Evolutionary conservation across 2,888 invertebrate species (phyloP), one percentile per base, ranked within the genome.

Genomic region (Chrysolina americana): DNA sequence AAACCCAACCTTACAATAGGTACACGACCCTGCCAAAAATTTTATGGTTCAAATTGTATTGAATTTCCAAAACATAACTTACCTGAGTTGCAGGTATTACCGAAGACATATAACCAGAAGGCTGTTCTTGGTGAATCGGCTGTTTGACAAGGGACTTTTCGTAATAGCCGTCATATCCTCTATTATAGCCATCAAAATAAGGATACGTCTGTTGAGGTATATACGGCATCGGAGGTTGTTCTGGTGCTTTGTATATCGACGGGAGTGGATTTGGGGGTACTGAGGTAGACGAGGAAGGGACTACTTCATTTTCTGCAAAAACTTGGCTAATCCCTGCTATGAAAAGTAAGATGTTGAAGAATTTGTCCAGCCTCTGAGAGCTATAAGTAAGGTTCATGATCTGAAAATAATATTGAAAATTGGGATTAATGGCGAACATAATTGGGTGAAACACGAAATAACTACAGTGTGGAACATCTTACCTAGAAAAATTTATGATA

Each of bases 151-250:
- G 41, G 10, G 68, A 21, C 8, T 15, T 23, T 21, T 19, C 53
- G 53, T 53, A 68, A 21, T 36, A 68, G 15, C 41, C 56, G n/a
- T 68, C 68, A 53, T 53, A 68, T 2, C 68, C 68, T 59, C 59
- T n/a, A 28, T 28, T 28, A 41, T 68, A 68, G 11, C 68, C 41
- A 15, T 68, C 84, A 1, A 80, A 77, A 65, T 82, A 84, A 5
- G 83, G 83, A 69, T 81, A 84, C 17, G 81, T 82, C 4, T 80
- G 79, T 66, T 81, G 83, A 9, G 83, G 82, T 23, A 83, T 76
- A 73, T 83, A 83, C 11, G 76, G 48, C 21, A 66, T 65, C 4
- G 77, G 72, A 1, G 65, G 47, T 47, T 83, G 81, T 44, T 74
- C 78, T 1, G 79, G 76, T 70, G 79, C 75, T 50, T 63, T 62